phyloP scores from a whole-genome alignment of 2,113 vertebrate genomes.

The Tachysurus vachellii region DNA sequence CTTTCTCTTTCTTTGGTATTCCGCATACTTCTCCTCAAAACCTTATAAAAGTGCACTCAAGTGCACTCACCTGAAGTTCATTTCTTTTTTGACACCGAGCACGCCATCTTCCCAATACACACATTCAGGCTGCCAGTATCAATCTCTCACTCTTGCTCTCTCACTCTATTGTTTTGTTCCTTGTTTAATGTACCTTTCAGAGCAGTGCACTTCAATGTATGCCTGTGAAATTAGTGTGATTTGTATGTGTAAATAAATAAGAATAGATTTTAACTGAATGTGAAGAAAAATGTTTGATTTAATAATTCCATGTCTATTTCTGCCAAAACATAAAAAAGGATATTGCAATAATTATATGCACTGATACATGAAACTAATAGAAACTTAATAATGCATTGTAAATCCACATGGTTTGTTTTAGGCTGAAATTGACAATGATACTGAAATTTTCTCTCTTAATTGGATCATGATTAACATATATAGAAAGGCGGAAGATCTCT shows the following conservation, averaged over 20 bases:
- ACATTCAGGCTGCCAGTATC: too few relatives aligned
- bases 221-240: constrained; percentile 2
- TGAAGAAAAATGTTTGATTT: not conserved
- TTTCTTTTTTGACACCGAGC: not conserved
- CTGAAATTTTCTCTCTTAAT: not conserved
- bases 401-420: not conserved
- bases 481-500: not conserved
- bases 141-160: not conserved
- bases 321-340: not conserved
- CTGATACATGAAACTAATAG: not conserved
- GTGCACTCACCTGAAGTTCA: not conserved
- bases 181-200: constrained; percentile 21
- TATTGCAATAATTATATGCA: not conserved
- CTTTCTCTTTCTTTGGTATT: not conserved
- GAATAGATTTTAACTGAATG: not conserved
- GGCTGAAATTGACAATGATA: not conserved
- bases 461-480: not conserved
- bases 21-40: not conserved
- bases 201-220: not conserved
- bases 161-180: not conserved
- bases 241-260: not conserved
- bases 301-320: not conserved
- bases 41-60: not conserved
- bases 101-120: not conserved
- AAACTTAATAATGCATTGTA: not conserved